Base-by-base conservation (phyloP, 2,797 vertebrate species). In the Ibycter americanus region DNA sequence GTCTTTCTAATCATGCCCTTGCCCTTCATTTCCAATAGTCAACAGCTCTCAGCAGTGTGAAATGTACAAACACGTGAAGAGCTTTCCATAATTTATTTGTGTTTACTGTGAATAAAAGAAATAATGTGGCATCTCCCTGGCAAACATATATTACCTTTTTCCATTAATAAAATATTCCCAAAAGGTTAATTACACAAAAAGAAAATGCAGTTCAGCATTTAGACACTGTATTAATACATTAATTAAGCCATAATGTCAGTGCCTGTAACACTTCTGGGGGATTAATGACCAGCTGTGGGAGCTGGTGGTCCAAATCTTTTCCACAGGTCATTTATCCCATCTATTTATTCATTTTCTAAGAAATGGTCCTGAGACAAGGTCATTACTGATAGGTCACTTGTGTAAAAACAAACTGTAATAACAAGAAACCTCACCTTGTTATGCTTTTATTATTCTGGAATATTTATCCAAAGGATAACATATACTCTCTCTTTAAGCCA, bases 61-160 rank as follows among this genome's bases (percentile, higher is more conserved):
- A 74, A 59, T 87, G 55, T 85, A 87, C 90, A 90, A 94, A 95
- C 49, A 89, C 17, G 54, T 34, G 17, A 89, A 85, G 38, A 85
- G 74, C 51, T 93, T 89, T 92, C 63, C 55, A 71, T 94, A 84
- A 96, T 90, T 87, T 96, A 89, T 89, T 95, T 91, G 36, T 82
- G 47, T 87, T 77, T 88, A 73, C 52, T 78, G 29, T 77, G 51
- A 90, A 90, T 80, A 46, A 90, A 95, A 87, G 44, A 85, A 94
- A 71, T 55, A 77, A 62, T 34, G 9, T 36, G 5, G 8, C 32
- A 58, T 83, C 52, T 92, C 74, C 36, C n/a, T 82, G 59, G 47
- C 54, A 83, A 96, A 80, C 17, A 36, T 65, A 16, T 36, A 71
- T 83, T 87, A 65, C 62, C 26, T 59, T 93, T 73, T 51, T 62